Percentiles rank a stretch among this genome's conserved stretches.
Evolutionary conservation across 2,797 vertebrate genomes (phyloP).

Genomic region (Syncerus caffer): DNA sequence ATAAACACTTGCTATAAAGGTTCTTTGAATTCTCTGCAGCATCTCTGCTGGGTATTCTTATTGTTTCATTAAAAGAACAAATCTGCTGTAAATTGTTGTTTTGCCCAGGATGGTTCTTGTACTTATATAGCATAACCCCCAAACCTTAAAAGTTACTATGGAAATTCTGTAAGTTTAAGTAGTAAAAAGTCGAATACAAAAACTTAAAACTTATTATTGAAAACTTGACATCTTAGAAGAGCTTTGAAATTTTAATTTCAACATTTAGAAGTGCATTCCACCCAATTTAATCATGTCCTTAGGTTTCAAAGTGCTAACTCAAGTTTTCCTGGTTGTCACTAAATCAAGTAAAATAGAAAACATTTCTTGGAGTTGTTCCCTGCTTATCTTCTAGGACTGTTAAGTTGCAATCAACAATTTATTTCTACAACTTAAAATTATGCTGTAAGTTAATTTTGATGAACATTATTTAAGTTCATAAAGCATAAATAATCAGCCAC

Average conservation of each 20-base stretch:
- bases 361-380: constrained; percentile 51
- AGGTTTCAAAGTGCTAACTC: constrained; percentile 66
- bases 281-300: constrained; percentile 57
- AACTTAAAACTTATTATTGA: constrained; percentile 46
- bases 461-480: constrained; percentile 76
- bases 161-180: constrained; percentile 36
- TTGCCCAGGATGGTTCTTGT: constrained; percentile 65
- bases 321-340: constrained; percentile 59
- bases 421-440: constrained; percentile 77
- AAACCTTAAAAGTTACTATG: not conserved
- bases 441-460: constrained; percentile 78
- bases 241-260: constrained; percentile 55
- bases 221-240: constrained; percentile 59
- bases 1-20: constrained; percentile 74
- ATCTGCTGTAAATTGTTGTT: constrained; percentile 58
- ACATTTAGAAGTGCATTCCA: constrained; percentile 59
- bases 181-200: constrained; percentile 65
- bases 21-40: constrained; percentile 68
- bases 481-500: constrained; percentile 75
- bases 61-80: constrained; percentile 51
- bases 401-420: constrained; percentile 72
- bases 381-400: constrained; percentile 63
- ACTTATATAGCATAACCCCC: not conserved
- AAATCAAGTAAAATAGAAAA: constrained; percentile 74
- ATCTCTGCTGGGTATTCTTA: constrained; percentile 69